Conservation (phyloP, 2,797 vertebrate genomes). For the Sebastolobus alascanus region DNA sequence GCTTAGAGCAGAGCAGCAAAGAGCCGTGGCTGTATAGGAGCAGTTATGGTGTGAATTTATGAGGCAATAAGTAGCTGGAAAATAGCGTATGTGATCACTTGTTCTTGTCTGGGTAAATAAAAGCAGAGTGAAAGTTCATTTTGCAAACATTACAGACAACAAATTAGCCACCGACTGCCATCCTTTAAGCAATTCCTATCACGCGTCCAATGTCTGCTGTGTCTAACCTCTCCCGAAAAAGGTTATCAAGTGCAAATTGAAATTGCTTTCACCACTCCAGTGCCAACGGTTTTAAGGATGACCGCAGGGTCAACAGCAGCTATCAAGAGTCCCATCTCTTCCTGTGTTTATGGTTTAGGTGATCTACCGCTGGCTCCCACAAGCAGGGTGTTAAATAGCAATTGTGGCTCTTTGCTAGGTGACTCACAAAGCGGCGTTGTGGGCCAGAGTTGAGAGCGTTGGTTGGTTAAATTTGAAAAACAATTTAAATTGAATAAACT, state of each 20-base stretch:
- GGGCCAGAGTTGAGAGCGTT: background rate
- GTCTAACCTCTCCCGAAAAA: constrained; percentile 40
- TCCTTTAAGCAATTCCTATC: constrained; percentile 40
- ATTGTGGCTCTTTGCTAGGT: constrained; percentile 9
- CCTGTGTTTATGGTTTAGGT: constrained; percentile 47
- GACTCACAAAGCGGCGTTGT: constrained; percentile 17
- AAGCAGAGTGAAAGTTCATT: constrained; percentile 1
- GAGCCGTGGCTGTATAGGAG: background rate
- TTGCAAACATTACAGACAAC: background rate
- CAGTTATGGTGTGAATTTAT: constrained; percentile 9
- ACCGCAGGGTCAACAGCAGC: constrained; percentile 34
- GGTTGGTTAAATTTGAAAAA: constrained; percentile 3
- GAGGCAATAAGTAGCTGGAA: constrained; percentile 4
- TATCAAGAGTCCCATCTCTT: constrained; percentile 53
- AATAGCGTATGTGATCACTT: background rate
- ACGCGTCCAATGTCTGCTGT: constrained; percentile 18
- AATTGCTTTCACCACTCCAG: constrained; percentile 57
- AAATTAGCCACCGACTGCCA: constrained; percentile 18
- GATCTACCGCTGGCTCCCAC: constrained; percentile 13
- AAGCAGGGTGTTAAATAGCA: constrained; percentile 34
- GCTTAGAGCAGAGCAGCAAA: background rate
- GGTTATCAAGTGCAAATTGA: constrained; percentile 56
- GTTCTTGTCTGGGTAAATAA: background rate
- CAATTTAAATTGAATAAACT: background rate
- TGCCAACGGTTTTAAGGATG: constrained; percentile 51